Conservation (phyloP, 2,797 vertebrate species). For the Myioborus melanocephalus region DNA sequence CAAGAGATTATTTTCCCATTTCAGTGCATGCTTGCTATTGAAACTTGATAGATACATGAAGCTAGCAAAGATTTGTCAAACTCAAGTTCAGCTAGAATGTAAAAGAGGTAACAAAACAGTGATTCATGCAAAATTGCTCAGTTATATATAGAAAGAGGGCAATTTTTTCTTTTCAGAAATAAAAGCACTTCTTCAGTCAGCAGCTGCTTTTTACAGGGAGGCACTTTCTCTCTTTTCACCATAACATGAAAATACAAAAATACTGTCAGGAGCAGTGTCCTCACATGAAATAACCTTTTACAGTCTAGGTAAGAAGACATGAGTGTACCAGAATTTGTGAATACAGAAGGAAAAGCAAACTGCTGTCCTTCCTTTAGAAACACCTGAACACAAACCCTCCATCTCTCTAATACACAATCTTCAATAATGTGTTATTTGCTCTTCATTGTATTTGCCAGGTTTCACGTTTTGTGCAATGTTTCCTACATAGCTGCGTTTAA, state of each 20-base stretch:
- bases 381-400: neutral
- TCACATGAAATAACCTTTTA: neutral
- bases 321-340: neutral
- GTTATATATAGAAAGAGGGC: neutral
- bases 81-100: constrained; percentile 21
- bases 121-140: constrained; percentile 34
- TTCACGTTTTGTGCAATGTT: neutral
- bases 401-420: neutral
- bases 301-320: neutral
- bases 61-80: neutral
- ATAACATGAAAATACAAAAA: neutral
- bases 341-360: neutral
- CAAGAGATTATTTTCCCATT: neutral
- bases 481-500: constrained; percentile 16
- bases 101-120: constrained; percentile 34
- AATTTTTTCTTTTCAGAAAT: constrained; percentile 8
- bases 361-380: neutral
- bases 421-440: neutral
- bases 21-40: neutral
- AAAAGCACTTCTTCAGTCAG: constrained; percentile 4
- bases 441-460: neutral
- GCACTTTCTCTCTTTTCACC: neutral
- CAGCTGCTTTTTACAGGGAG: neutral
- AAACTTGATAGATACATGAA: constrained; percentile 1
- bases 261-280: neutral